Base-by-base conservation (phyloP, 2,797 vertebrate species). In the Danio aesculapii region DNA sequence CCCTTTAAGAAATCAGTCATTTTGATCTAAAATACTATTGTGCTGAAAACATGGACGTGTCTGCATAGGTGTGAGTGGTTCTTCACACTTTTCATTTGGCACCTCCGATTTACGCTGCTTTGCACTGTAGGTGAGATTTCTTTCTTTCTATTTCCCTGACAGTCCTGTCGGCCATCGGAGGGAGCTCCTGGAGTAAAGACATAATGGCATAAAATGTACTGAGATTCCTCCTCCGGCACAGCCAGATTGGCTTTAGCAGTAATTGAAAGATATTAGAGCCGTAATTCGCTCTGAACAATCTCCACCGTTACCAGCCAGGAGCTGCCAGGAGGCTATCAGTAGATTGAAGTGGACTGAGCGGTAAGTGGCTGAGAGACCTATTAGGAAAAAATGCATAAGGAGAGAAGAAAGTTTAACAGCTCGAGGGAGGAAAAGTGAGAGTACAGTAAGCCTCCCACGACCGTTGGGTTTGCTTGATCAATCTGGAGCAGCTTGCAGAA, bases 211-310 rank as follows among this genome's bases (percentile, higher is more conserved):
- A 75, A 84, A 86, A 75, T 75, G 76, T 75, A 75, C 83, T 63
- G 61, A 78, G 83, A 81, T 78, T 74, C 73, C 74, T 87, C 81
- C 74, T 82, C 49, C 52, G 74, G 86, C 77, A 75, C 55, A 44
- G 30, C 50, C 57, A 77, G 30, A 72, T 77, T 82, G 66, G 55
- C 78, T 81, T 78, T 83, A 86, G 81, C 81, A 70, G 80, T 87
- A 85, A 87, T 87, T 87, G 88, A 90, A 90, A 89, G 86, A 90
- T 89, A 91, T 91, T 87, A 61, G 85, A 86, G 76, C 80, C 81
- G 82, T 92, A 93, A 93, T 92, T 93, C 90, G 90, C 89, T 92
- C 84, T 88, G 87, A 92, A 87, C 86, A 87, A 87, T 85, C 83
- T 84, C 77, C 81, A 84, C 84, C 19, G 16, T 83, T 70, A 64